These are phyloP conservation scores for Acyrthosiphon pisum DNA, from an alignment of 1,140 invertebrate species.

Conservation along the genomic window DNA sequence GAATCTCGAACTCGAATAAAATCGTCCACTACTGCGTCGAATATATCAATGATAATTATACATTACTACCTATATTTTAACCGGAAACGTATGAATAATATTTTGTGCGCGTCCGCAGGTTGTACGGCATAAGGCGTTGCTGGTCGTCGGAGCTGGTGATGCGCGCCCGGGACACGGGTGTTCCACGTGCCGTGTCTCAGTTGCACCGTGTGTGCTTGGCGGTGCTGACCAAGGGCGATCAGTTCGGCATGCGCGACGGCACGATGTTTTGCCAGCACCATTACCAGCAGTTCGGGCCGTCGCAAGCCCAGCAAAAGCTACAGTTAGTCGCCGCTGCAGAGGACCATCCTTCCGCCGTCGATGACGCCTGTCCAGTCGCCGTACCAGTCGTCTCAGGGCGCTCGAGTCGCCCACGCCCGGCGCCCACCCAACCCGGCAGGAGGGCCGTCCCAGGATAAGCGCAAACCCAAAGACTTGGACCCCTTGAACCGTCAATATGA, in stretches of 20 bases:
- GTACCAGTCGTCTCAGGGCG: constrained; percentile 60
- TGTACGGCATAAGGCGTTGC: constrained; percentile 84
- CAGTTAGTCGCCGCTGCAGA: constrained; percentile 66
- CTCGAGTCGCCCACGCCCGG: constrained; percentile 2
- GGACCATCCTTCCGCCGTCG: constrained; percentile 62
- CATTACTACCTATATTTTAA: too few relatives aligned
- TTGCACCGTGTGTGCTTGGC: constrained; percentile 89
- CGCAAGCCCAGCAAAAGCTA: constrained; percentile 61
- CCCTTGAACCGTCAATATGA: constrained; percentile 82
- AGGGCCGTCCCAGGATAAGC: constrained; percentile 89
- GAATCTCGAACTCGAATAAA: too few relatives aligned
- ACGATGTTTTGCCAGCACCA: constrained; percentile 83
- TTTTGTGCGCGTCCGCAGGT: constrained; percentile 66
- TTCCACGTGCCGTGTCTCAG: constrained; percentile 96
- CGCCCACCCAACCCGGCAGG: constrained; percentile 74
- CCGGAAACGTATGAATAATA: too few relatives aligned
- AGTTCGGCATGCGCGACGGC: constrained; percentile 89
- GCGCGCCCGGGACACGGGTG: constrained; percentile 88
- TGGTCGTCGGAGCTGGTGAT: constrained; percentile 94
- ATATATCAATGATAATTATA: too few relatives aligned
- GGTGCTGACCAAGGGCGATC: constrained; percentile 86
- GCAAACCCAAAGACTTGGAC: constrained; percentile 87
- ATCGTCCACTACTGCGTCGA: too few relatives aligned
- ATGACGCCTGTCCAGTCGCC: constrained; percentile 57
- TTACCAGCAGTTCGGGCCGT: constrained; percentile 68